These are phyloP conservation scores for Semotilus atromaculatus DNA, from an alignment of 2,797 vertebrate species.

Conservation along the genomic window DNA sequence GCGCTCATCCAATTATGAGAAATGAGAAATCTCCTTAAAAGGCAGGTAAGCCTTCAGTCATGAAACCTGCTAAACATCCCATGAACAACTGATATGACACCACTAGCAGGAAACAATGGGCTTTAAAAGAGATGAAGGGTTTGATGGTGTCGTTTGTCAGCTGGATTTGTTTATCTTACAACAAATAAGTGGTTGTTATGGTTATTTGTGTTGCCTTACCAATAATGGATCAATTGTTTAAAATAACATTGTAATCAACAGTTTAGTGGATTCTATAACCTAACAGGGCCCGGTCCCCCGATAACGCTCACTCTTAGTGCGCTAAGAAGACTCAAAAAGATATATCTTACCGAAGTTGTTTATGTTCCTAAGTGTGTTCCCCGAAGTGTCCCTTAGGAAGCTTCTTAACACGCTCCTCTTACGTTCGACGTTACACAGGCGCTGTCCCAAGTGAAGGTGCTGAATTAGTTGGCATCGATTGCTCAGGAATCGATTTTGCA, in stretches of 20 bases:
- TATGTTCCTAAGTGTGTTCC: too few relatives aligned
- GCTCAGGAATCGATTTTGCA: too few relatives aligned
- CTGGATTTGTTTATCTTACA: neutral
- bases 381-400: too few relatives aligned
- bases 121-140: constrained; percentile 43
- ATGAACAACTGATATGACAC: constrained; percentile 59
- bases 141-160: neutral
- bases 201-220: neutral
- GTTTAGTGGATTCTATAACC: neutral
- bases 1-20: constrained; percentile 71
- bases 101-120: constrained; percentile 36
- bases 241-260: neutral
- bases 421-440: too few relatives aligned
- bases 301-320: too few relatives aligned
- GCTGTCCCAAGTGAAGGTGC: too few relatives aligned
- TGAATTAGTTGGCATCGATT: too few relatives aligned
- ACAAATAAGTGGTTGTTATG: neutral
- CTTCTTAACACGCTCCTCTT: too few relatives aligned
- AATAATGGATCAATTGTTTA: constrained; percentile 24
- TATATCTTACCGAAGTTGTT: too few relatives aligned
- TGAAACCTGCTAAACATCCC: constrained; percentile 52
- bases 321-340: too few relatives aligned
- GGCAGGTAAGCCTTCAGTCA: constrained; percentile 67
- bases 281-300: too few relatives aligned
- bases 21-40: constrained; percentile 59